These are phyloP conservation scores for Leptarthrus brevirostris DNA, from an alignment of 2,888 invertebrate species.

Conservation along the genomic window DNA sequence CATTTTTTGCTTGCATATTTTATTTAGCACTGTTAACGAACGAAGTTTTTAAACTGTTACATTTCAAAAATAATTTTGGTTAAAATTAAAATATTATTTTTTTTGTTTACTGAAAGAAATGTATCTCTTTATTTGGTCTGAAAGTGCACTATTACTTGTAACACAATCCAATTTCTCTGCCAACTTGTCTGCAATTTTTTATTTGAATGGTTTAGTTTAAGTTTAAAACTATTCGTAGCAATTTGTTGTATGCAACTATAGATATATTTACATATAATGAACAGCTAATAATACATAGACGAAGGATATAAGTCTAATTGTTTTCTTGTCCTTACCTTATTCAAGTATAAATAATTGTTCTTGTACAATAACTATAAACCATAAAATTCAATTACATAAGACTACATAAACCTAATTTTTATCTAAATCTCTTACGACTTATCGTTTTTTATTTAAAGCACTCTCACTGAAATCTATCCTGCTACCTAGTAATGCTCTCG, in stretches of 20 bases:
- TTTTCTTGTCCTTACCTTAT: not conserved
- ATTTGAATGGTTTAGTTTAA: constrained; percentile 1
- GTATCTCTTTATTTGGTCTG: constrained; percentile 25
- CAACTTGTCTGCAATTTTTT: not conserved
- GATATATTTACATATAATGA: constrained; percentile 15
- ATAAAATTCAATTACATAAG: constrained; percentile 8
- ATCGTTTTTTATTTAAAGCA: too few relatives aligned
- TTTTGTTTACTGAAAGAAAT: constrained; percentile 12
- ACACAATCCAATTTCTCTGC: not conserved
- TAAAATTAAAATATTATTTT: too few relatives aligned
- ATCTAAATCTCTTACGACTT: not conserved
- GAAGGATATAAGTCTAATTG: constrained; percentile 5
- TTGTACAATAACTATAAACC: constrained; percentile 9
- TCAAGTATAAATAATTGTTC: constrained; percentile 26
- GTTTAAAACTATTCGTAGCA: constrained; percentile 23
- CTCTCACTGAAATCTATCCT: too few relatives aligned
- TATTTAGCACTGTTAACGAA: too few relatives aligned
- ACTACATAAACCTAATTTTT: not conserved
- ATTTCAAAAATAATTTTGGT: too few relatives aligned
- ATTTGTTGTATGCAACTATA: constrained; percentile 10
- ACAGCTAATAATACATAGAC: not conserved
- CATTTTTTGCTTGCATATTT: too few relatives aligned
- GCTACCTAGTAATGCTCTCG: too few relatives aligned
- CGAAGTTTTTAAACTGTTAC: too few relatives aligned
- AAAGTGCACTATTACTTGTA: constrained; percentile 14